Evolutionary conservation across 2,113 vertebrate genomes (phyloP), one percentile per base, ranked within the genome.

Genomic region (Himantopus leucocephalus): DNA sequence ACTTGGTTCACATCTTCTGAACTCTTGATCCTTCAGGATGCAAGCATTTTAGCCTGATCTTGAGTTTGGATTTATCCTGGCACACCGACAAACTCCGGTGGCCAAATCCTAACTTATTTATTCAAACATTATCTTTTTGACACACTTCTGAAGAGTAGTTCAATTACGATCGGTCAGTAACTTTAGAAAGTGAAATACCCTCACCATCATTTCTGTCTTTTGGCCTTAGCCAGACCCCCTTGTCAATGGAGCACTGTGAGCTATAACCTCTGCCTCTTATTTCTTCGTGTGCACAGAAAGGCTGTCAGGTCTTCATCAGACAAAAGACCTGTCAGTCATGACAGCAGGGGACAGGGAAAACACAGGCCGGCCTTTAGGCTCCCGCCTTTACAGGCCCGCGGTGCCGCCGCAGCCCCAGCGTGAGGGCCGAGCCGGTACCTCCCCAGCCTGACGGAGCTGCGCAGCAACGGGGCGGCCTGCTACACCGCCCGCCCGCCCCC

Each of bases 161-260:
- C 4, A 12, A 0, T 7, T n/a, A 27, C 11, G 5, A 17, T 3
- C 0, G 0, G 35, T 2, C 43, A 18, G 1, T 9, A 47, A 47
- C 10, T 16, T 10, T 0, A 24, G 34, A 19, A 18, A 60, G 13
- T 16, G 14, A 2, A 6, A 16, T 6, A 23, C 11, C 23, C 2
- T 6, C 7, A 1, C 16, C 2, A 18, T 2, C 2, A 0, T 0
- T 5, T 4, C 17, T 8, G 4, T 5, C 50, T 8, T 18, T 19
- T 2, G 6, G 59, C 26, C 14, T 6, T 6, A 1, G n/a, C 20
- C 26, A 22, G 53, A 16, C 5, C 3, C 0, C 3, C 6, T 0
- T 5, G 26, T 5, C 37, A 10, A 15, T 1, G 14, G 29, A 6
- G 19, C 26, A 3, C 58, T 5, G 47, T 10, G 3, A n/a, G 37